Evolutionary conservation across 2,888 invertebrate genomes (phyloP).

Genomic region (Melolontha melolontha): DNA sequence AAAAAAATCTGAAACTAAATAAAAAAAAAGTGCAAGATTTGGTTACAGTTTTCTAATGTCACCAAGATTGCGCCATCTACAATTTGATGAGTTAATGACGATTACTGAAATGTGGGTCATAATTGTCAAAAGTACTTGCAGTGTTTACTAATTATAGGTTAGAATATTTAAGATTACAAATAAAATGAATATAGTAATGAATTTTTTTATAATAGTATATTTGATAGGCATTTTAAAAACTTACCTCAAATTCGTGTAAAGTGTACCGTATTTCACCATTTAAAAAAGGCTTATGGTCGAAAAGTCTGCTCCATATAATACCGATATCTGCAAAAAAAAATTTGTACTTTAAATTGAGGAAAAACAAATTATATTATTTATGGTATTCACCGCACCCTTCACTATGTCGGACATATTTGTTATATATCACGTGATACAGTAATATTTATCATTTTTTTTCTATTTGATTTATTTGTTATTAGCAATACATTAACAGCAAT

Average conservation of each 20-base stretch:
- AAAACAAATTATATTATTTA: conserved; percentile 36
- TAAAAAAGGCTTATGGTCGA: conserved; percentile 88
- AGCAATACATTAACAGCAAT: too few relatives aligned
- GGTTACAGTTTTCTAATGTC: too few relatives aligned
- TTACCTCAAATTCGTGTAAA: conserved; percentile 88
- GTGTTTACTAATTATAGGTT: conserved; percentile 9
- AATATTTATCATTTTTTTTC: background rate
- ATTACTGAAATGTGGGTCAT: too few relatives aligned
- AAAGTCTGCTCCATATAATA: conserved; percentile 85
- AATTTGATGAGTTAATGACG: too few relatives aligned
- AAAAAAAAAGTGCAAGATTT: too few relatives aligned
- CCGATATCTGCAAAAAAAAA: conserved; percentile 74
- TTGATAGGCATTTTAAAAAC: conserved; percentile 50
- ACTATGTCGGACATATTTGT: conserved; percentile 58
- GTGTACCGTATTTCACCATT: conserved; percentile 88
- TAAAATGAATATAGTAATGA: conserved; percentile 16
- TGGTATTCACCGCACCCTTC: conserved; percentile 56
- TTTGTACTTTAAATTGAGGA: conserved; percentile 44
- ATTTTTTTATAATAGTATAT: too few relatives aligned
- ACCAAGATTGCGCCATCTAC: too few relatives aligned
- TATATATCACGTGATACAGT: conserved; percentile 36
- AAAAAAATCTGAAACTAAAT: too few relatives aligned
- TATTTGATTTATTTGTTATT: too few relatives aligned
- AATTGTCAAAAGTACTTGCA: too few relatives aligned
- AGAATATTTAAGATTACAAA: conserved; percentile 10